These are phyloP conservation scores for Neostethus bicornis DNA, from an alignment of 2,797 vertebrate species.

Conservation along the genomic window DNA sequence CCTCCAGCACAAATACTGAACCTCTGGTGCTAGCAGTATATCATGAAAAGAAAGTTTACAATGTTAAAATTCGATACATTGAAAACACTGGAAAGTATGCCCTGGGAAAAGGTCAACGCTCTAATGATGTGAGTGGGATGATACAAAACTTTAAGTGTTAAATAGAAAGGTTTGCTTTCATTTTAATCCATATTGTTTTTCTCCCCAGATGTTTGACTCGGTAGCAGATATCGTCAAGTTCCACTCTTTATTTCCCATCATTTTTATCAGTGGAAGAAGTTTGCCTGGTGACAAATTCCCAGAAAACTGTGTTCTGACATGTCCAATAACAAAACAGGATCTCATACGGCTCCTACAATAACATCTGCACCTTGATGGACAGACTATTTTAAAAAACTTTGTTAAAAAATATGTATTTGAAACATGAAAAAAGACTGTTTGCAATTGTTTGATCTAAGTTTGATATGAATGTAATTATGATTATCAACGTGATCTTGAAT, in stretches of 20 bases:
- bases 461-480: too few relatives aligned
- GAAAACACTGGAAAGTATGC: conserved; percentile 78
- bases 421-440: too few relatives aligned
- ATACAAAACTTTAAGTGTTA: too few relatives aligned
- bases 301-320: conserved; percentile 80
- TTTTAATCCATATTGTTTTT: not conserved
- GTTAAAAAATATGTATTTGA: too few relatives aligned
- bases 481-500: too few relatives aligned
- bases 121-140: conserved; percentile 80
- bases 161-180: not conserved
- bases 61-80: conserved; percentile 89
- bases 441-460: too few relatives aligned
- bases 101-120: conserved; percentile 85
- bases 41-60: conserved; percentile 86
- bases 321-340: conserved; percentile 71
- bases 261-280: conserved; percentile 84
- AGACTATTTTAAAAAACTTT: not conserved
- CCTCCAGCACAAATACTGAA: conserved; percentile 78
- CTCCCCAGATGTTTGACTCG: conserved; percentile 84
- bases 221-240: conserved; percentile 89
- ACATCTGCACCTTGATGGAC: not conserved
- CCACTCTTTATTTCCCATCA: conserved; percentile 85
- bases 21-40: conserved; percentile 89
- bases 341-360: conserved; percentile 56
- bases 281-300: conserved; percentile 47